A percentile compares a stretch with the other conserved stretches of the same genome.
phyloP scores from a whole-genome alignment of 2,888 invertebrate species.

The Escarpia spicata region DNA sequence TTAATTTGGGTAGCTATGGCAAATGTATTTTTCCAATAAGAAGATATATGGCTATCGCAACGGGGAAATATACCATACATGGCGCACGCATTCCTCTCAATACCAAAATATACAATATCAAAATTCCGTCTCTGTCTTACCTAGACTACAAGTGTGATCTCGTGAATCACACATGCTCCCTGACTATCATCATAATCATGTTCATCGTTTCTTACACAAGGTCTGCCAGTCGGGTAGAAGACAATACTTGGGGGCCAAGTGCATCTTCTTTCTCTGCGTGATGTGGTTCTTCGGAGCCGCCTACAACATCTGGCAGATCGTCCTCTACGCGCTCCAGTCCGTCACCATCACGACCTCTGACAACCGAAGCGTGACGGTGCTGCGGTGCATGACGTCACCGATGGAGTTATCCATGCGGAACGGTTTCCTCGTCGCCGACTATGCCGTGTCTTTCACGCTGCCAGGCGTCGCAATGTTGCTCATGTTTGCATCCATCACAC shows the following conservation, averaged over 20 bases:
- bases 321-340: constrained; percentile 31
- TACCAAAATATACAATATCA: no score
- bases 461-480: constrained; percentile 26
- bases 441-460: constrained; percentile 30
- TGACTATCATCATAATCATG: not conserved
- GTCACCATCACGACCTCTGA: not conserved
- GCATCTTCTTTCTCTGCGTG: constrained; percentile 58
- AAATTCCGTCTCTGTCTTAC: no score
- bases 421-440: constrained; percentile 27
- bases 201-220: not conserved
- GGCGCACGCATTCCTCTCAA: no score
- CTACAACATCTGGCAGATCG: constrained; percentile 56
- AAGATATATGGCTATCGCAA: no score
- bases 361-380: constrained; percentile 28
- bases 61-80: no score
- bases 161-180: no score
- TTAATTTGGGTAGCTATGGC: no score
- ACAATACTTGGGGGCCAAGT: constrained; percentile 42
- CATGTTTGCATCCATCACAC: constrained; percentile 24
- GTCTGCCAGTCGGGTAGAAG: constrained; percentile 19
- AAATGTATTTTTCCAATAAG: no score
- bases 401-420: constrained; percentile 26
- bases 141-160: no score
- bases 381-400: constrained; percentile 27
- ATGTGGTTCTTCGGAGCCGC: constrained; percentile 60